Evolutionary conservation across 2,797 vertebrate genomes (phyloP), one percentile per base, ranked within the genome.

Genomic region (Chelmon rostratus): DNA sequence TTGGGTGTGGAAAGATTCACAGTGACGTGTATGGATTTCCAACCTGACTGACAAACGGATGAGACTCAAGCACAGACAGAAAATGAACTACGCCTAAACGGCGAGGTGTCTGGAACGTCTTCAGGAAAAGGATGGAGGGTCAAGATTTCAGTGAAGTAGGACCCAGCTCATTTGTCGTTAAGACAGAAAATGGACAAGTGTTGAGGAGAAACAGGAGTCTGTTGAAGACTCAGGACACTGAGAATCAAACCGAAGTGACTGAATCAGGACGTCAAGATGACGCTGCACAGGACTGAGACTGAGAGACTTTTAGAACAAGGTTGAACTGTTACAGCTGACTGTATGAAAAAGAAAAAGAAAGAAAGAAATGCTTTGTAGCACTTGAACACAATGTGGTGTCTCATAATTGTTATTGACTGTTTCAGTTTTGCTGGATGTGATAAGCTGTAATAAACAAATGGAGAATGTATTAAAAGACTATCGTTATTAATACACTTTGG

Each of bases 1-100:
- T 68, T 42, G 54, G 54, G 1, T 70, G 38, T 70, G 54, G 40
- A 58, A 44, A 57, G 40, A 70, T 70, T 65, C 19, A 47, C 53
- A 46, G 25, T 57, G 69, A 69, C n/a, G 53, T 69, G n/a, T 69
- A 57, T 19, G 67, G 53, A 42, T 3, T 69, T 10, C 53, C 40
- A 15, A 69, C 9, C 25, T 50, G 46, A 66, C 44, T 18, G 7
- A 66, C 25, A 52, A 38, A 23, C 23, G 33, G 33, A 66, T 66
- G 64, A 66, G 19, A 21, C 33, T 38, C 33, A 66, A 66, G 13
- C 9, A 37, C 21, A 66, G 31, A 38, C 63, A 65, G 31, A 65
- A 66, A 38, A 25, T 67, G 7, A 67, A 67, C 49, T 50, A 66
- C 50, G 63, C 50, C n/a, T 67, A 67, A 38, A 35, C 4, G 4